A percentile compares a stretch with the other conserved stretches of the same genome.
Conservation (phyloP, 2,113 vertebrate genomes). For the Pseudorhombus dupliciocellatus region DNA sequence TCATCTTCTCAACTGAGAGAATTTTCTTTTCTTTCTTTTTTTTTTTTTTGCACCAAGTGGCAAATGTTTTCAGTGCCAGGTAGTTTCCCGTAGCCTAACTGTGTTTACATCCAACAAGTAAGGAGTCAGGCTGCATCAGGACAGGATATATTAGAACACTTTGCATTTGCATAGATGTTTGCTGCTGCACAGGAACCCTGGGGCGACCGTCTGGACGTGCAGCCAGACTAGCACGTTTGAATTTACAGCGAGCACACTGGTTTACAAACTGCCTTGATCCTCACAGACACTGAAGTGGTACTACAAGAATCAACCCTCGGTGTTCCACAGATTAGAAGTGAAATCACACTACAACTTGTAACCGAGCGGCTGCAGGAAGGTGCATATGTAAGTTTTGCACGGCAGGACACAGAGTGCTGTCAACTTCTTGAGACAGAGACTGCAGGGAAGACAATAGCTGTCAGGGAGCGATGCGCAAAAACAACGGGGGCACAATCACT, state of each 20-base stretch:
- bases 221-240: slow-evolving; percentile 14
- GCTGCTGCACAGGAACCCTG: slow-evolving; percentile 53
- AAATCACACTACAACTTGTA: neutral
- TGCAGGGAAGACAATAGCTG: slow-evolving; percentile 67
- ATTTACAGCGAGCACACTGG: slow-evolving; percentile 14
- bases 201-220: slow-evolving; percentile 41
- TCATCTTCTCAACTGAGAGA: slow-evolving; percentile 10
- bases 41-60: neutral
- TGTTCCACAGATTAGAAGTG: neutral
- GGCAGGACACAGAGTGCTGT: slow-evolving; percentile 12
- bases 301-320: neutral
- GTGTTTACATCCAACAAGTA: slow-evolving; percentile 11
- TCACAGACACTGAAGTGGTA: neutral
- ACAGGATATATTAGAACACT: slow-evolving; percentile 30
- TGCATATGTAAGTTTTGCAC: slow-evolving; percentile 45
- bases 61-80: slow-evolving; percentile 2
- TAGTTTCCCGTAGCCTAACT: neutral
- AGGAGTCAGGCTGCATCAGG: slow-evolving; percentile 17
- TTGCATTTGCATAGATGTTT: slow-evolving; percentile 52
- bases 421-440: slow-evolving; percentile 64
- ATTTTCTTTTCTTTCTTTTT: no score
- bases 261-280: neutral
- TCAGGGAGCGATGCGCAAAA: slow-evolving; percentile 74
- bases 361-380: neutral
- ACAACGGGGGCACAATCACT: slow-evolving; percentile 58